Evolutionary conservation across 2,113 vertebrate species (phyloP).

Genomic region (Platichthys stellatus): DNA sequence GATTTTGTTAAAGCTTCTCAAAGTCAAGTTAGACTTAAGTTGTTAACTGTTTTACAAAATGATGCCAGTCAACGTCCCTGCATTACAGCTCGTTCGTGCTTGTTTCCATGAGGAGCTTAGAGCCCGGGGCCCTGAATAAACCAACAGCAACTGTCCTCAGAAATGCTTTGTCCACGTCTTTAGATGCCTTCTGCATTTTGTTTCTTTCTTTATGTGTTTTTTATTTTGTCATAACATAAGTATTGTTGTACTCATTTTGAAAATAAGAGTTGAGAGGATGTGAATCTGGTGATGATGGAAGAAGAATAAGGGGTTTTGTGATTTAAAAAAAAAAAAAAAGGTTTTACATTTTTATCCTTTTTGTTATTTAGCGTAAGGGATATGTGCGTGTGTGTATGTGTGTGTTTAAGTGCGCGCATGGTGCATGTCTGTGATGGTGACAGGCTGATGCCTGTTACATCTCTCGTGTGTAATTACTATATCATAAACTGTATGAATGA

Average conservation of each 20-base stretch:
- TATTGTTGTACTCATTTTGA: slow-evolving; percentile 70
- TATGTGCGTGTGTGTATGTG: slow-evolving; percentile 13
- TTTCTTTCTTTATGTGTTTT: slow-evolving; percentile 57
- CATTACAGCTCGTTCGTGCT: slow-evolving; percentile 31
- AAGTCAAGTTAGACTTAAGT: slow-evolving; percentile 9
- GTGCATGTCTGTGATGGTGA: slow-evolving; percentile 72
- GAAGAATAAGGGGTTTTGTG: slow-evolving; percentile 49
- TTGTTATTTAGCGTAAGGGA: slow-evolving; percentile 58
- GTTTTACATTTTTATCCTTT: slow-evolving; percentile 74
- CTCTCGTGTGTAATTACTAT: slow-evolving; percentile 79
- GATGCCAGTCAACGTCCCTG: slow-evolving; percentile 18
- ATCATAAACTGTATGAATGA: slow-evolving; percentile 81
- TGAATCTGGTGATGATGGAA: slow-evolving; percentile 53
- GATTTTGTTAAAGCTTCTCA: slow-evolving; percentile 25
- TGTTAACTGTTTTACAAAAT: slow-evolving; percentile 2
- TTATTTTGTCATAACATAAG: slow-evolving; percentile 61
- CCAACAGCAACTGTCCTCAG: slow-evolving; percentile 24
- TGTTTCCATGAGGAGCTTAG: slow-evolving; percentile 35
- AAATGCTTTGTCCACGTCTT: slow-evolving; percentile 64
- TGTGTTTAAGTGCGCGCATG: slow-evolving; percentile 32
- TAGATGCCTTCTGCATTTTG: slow-evolving; percentile 74
- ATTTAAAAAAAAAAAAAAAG: slow-evolving; percentile 21
- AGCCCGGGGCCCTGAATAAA: slow-evolving; percentile 6
- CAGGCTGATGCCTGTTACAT: slow-evolving; percentile 70
- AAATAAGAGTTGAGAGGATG: slow-evolving; percentile 46